Base-by-base conservation (phyloP, 1,140 invertebrate species). In the Hylaeus anthracinus region DNA sequence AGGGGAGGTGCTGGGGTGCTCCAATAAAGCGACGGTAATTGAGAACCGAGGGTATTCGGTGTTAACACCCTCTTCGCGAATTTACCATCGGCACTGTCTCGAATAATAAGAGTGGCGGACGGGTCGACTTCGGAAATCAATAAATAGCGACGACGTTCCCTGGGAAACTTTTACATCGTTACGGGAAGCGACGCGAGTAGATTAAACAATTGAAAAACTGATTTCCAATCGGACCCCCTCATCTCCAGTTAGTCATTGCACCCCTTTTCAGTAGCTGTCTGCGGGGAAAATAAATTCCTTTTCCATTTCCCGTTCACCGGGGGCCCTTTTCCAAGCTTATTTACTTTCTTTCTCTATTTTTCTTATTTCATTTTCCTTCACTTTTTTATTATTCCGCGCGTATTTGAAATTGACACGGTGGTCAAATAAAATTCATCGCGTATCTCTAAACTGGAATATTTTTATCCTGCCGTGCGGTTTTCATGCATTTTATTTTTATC, bases 151-250 rank as follows among this genome's bases (percentile, higher is more conserved):
- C 6, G n/a, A 9, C 51, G 51, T n/a, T 8, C 10, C 5, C 15
- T 1, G 5, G 0, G 5, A 69, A 74, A 63, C 61, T 72, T 72
- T 75, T 37, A n/a, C n/a, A 83, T 79, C 51, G 58, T 56, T 56
- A 58, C 39, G 37, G 8, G 14, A 55, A 69, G 26, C 43, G 58
- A 55, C 56, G 37, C 15, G 63, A 77, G 71, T 76, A 66, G 71
- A 84, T 85, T 84, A 81, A 81, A 85, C 76, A 80, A 85, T 84
- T 55, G 51, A 67, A 75, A 84, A 85, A 81, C 41, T 63, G 72
- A 53, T 61, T 75, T 72, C 66, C 43, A 72, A 53, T 56, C 48
- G 76, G 12, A 70, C 14, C 51, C 45, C 15, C 64, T 55, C 1
- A 5, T 8, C 51, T 6, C 3, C 39, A 12, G 10, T 51, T n/a